Conservation (phyloP, 2,888 invertebrate genomes). For the Tenthredo amoena region DNA sequence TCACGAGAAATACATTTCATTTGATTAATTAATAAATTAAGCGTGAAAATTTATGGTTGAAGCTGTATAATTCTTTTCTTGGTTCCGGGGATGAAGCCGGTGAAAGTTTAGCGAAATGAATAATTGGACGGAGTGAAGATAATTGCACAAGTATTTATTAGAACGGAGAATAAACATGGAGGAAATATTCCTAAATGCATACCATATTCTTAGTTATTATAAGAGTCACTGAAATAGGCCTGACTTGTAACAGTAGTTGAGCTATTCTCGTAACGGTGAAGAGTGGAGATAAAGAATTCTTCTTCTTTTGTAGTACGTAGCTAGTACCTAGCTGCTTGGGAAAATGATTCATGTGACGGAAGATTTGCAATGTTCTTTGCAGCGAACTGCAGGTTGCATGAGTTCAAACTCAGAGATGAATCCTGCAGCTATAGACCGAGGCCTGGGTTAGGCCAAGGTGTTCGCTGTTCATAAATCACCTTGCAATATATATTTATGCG, state of each 20-base stretch:
- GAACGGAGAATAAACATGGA: background rate
- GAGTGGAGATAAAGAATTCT: conserved; percentile 37
- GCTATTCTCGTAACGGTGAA: conserved; percentile 43
- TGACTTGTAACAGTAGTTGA: conserved; percentile 30
- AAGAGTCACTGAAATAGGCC: background rate
- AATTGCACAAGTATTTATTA: conserved; percentile 1
- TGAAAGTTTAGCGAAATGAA: conserved; percentile 20
- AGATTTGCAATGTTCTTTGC: conserved; percentile 49
- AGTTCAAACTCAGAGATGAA: conserved; percentile 46
- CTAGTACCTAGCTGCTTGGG: conserved; percentile 8
- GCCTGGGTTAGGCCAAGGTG: conserved; percentile 21
- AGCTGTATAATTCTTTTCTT: background rate
- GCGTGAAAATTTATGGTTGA: conserved; percentile 1
- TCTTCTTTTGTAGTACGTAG: conserved; percentile 28
- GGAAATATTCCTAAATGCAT: background rate
- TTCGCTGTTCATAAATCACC: conserved; percentile 35
- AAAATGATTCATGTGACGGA: conserved; percentile 55
- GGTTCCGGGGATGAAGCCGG: background rate
- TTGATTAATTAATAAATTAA: conserved; percentile 49
- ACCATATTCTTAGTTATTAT: background rate
- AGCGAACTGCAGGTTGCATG: conserved; percentile 44
- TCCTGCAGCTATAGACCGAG: conserved; percentile 8
- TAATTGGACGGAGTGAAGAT: background rate
- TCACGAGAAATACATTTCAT: conserved; percentile 21
- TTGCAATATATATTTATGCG: background rate